Base-by-base conservation (phyloP, 2,888 invertebrate genomes). In the Sesamia inferens region DNA sequence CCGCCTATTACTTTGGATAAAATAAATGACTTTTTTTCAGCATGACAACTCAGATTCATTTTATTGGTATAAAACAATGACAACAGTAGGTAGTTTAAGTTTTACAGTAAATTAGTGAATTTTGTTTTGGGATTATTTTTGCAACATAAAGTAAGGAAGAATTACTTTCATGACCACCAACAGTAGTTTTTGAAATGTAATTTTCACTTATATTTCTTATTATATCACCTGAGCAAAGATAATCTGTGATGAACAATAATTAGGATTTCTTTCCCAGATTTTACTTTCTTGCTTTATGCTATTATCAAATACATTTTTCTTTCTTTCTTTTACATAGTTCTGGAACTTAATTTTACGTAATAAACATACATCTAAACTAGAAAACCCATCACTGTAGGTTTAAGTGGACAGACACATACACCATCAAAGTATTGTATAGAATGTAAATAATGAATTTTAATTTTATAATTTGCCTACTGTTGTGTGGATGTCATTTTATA, bases 371-470 rank as follows among this genome's bases (percentile, higher is more conserved):
- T 58, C 11, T 10, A 24, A 58, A 31, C 16, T 58, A 58, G 31
- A 24, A 14, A 57, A 57, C 8, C 48, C 16, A 24, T 10, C 24
- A 24, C 16, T 58, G 22, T 57, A 22, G 7, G 16, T 58, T 31
- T 31, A 31, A 31, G 31, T 31, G 24, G 31, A 31, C 58, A 10
- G 58, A 58, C 58, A 58, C 58, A 16, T n/a, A 39, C 39, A 61
- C 13, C 10, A 42, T 42, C 62, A 62, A 42, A 10, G 10, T 62
- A 62, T 39, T 14, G n/a, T 39, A 39, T 13, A 61, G 39, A 61
- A 61, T 61, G 61, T 13, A 13, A 61, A 61, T 61, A 14, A n/a
- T 61, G 13, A 39, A 39, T 61, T 39, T n/a, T 7, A 61, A 61
- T 39, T 13, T 39, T 61, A 61, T n/a, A 5, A 7, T 5, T 39